phyloP scores from a whole-genome alignment of 2,113 vertebrate species.

The Neogobius melanostomus region DNA sequence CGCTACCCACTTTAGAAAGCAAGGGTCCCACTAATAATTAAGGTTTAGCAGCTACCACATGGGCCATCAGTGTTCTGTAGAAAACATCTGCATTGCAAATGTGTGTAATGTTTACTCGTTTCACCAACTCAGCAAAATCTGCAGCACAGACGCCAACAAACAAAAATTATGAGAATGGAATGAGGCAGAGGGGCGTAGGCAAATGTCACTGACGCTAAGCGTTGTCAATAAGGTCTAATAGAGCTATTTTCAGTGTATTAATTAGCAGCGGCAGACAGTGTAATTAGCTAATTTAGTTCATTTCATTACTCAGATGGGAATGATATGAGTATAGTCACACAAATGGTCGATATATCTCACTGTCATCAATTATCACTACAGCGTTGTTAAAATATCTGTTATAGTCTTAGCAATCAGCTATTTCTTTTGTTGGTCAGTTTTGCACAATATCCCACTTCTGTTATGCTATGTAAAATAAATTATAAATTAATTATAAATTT shows the following conservation, averaged over 20 bases:
- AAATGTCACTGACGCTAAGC: conserved; percentile 46
- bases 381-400: neutral
- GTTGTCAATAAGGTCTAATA: conserved; percentile 62
- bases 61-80: conserved; percentile 32
- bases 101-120: conserved; percentile 19
- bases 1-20: conserved; percentile 44
- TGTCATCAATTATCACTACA: neutral
- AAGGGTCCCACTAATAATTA: conserved; percentile 49
- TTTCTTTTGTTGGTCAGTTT: too few relatives aligned
- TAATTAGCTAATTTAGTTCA: conserved; percentile 79
- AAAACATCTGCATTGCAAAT: conserved; percentile 62
- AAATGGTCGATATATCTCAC: neutral
- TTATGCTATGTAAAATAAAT: too few relatives aligned
- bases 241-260: conserved; percentile 65
- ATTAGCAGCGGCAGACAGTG: conserved; percentile 70
- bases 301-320: neutral
- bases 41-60: conserved; percentile 54
- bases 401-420: neutral
- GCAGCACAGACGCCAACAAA: conserved; percentile 25
- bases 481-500: too few relatives aligned
- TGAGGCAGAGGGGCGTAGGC: conserved; percentile 37
- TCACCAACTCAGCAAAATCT: conserved; percentile 20
- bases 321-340: neutral
- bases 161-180: conserved; percentile 34
- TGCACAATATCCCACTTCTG: too few relatives aligned